phyloP scores from a whole-genome alignment of 2,113 vertebrate species.

The Chaetodon auriga region DNA sequence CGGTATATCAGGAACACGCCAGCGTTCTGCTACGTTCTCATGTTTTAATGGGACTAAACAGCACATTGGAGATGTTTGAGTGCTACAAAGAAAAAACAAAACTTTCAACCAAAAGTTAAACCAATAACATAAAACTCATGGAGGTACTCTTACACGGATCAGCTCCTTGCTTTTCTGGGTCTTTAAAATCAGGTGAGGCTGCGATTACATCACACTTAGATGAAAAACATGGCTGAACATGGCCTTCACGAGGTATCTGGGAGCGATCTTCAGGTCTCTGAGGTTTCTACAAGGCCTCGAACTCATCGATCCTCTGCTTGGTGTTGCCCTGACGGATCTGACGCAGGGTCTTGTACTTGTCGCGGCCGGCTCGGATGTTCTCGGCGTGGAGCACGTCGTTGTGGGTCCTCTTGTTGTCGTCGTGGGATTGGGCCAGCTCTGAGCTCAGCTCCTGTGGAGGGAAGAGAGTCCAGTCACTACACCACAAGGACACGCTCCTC shows the following conservation, averaged over 20 bases:
- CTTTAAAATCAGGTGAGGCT: conserved; percentile 23
- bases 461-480: not conserved
- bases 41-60: conserved; percentile 15
- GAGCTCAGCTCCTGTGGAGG: conserved; percentile 88
- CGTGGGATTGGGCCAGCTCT: conserved; percentile 89
- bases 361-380: conserved; percentile 92
- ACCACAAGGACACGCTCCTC: not conserved
- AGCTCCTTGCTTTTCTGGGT: conserved; percentile 21
- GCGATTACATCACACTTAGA: conserved; percentile 27
- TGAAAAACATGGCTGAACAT: conserved; percentile 9
- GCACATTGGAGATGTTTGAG: conserved; percentile 44
- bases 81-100: conserved; percentile 33
- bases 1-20: not conserved
- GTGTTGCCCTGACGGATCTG: conserved; percentile 98
- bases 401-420: conserved; percentile 89
- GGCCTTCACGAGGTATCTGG: conserved; percentile 43
- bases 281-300: conserved; percentile 91
- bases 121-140: conserved; percentile 21
- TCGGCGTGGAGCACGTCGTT: conserved; percentile 93
- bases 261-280: conserved; percentile 20
- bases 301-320: conserved; percentile 98
- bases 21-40: not conserved
- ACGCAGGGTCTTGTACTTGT: conserved; percentile 98
- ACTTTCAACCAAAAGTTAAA: conserved; percentile 38
- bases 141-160: not conserved